Evolutionary conservation across 1,140 invertebrate genomes (phyloP).

Genomic region (Drosophila littoralis): DNA sequence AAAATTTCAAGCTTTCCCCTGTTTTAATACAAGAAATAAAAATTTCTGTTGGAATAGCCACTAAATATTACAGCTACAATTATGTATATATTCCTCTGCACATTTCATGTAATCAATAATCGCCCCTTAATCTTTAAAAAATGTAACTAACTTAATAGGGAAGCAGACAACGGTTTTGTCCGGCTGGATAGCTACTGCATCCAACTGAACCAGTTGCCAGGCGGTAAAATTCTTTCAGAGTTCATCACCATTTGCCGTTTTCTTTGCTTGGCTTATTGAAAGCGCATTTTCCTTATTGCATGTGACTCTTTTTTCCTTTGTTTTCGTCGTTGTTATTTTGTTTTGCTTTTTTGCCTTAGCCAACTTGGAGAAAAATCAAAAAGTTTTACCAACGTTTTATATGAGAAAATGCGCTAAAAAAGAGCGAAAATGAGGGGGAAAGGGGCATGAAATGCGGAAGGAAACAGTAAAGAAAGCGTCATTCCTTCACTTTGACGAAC

Average conservation of each 20-base stretch:
- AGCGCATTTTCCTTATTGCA: conserved; percentile 58
- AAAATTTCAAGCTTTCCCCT: too few relatives aligned
- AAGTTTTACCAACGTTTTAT: conserved; percentile 68
- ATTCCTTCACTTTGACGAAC: conserved; percentile 64
- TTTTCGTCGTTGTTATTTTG: conserved; percentile 9
- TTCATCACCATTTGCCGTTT: conserved; percentile 43
- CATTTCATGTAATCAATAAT: too few relatives aligned
- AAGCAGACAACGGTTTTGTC: too few relatives aligned
- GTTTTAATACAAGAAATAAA: too few relatives aligned
- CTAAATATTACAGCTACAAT: too few relatives aligned
- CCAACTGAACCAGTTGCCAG: conserved; percentile 12
- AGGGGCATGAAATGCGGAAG: conserved; percentile 7
- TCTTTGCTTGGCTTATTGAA: conserved; percentile 64
- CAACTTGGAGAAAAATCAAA: conserved; percentile 61
- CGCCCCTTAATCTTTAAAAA: too few relatives aligned
- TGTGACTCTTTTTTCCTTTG: conserved; percentile 20
- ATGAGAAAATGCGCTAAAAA: conserved; percentile 36
- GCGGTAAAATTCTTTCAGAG: conserved; percentile 21
- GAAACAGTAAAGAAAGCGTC: conserved; percentile 11
- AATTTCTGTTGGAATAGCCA: too few relatives aligned
- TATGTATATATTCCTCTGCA: too few relatives aligned
- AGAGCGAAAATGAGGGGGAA: not conserved
- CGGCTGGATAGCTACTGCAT: not conserved
- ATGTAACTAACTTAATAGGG: too few relatives aligned
- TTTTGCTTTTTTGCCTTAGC: conserved; percentile 32